Evolutionary conservation across 2,113 vertebrate species (phyloP).

Genomic region (Hystrix brachyura): DNA sequence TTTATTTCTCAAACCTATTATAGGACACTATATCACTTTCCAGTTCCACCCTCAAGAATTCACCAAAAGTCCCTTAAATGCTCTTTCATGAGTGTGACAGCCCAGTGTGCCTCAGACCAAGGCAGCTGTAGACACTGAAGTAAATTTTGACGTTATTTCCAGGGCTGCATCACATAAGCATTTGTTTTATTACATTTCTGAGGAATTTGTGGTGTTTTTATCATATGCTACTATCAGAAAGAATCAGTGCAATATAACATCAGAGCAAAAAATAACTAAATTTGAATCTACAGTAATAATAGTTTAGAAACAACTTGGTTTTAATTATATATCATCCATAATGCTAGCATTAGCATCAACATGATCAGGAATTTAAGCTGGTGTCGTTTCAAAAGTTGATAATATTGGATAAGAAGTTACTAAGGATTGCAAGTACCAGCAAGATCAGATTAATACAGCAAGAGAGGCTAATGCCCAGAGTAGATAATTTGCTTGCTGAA

Average conservation of each 20-base stretch:
- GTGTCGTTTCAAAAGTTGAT: constrained; percentile 40
- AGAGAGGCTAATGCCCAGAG: background rate
- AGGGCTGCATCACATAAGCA: background rate
- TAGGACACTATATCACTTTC: background rate
- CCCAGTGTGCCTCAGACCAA: background rate
- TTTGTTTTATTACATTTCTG: constrained; percentile 21
- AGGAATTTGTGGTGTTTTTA: background rate
- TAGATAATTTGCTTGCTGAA: constrained; percentile 1
- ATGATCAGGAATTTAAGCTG: constrained; percentile 6
- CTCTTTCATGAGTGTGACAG: background rate
- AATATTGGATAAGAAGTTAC: background rate
- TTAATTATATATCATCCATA: constrained; percentile 35
- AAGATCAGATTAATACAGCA: background rate
- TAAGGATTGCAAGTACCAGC: background rate
- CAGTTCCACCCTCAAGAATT: background rate
- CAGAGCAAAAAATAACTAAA: constrained; percentile 45
- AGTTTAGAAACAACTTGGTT: background rate
- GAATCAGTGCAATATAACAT: background rate
- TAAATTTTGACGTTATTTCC: constrained; percentile 15
- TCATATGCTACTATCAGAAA: background rate
- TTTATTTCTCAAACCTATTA: background rate
- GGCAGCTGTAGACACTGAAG: background rate
- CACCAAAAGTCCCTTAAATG: background rate
- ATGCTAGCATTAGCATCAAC: background rate
- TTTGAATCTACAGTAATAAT: background rate